Conservation (phyloP, 2,797 vertebrate genomes). For the Melanotaenia maccullochi region DNA sequence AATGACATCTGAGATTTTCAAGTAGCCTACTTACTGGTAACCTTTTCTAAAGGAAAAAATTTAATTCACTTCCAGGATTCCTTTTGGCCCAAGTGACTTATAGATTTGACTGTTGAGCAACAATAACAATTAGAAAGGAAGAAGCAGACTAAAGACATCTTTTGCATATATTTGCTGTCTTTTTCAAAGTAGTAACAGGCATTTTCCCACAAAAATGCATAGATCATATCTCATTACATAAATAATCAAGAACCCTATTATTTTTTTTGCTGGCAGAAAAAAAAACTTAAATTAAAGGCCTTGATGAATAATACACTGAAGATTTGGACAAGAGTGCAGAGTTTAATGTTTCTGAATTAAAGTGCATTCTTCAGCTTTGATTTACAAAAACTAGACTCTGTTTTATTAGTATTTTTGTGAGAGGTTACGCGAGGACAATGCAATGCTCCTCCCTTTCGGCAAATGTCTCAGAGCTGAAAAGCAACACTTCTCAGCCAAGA, state of each 20-base stretch:
- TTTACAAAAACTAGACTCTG: constrained; percentile 13
- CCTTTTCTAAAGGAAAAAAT: constrained; percentile 9
- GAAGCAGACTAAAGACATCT: not conserved
- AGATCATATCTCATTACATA: constrained; percentile 39
- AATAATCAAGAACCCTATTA: constrained; percentile 40
- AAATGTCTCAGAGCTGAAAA: constrained; percentile 48
- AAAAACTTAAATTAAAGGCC: constrained; percentile 51
- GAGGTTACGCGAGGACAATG: constrained; percentile 58
- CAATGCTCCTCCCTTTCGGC: constrained; percentile 31
- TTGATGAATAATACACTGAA: constrained; percentile 19
- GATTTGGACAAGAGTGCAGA: not conserved
- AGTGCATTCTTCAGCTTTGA: constrained; percentile 25
- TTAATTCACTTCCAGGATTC: constrained; percentile 14
- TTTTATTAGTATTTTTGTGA: constrained; percentile 21
- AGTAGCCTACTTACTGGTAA: constrained; percentile 14
- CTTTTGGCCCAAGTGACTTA: constrained; percentile 14
- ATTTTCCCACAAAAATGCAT: constrained; percentile 42
- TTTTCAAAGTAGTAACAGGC: constrained; percentile 27
- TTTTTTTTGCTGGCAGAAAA: constrained; percentile 37
- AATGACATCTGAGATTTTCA: constrained; percentile 7
- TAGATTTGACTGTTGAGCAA: constrained; percentile 14
- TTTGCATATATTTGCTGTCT: constrained; percentile 19
- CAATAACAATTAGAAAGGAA: constrained; percentile 7
- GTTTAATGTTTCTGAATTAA: constrained; percentile 17
- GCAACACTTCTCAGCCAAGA: constrained; percentile 21